Conservation (phyloP, 2,888 invertebrate species). For the Seira ritae region DNA sequence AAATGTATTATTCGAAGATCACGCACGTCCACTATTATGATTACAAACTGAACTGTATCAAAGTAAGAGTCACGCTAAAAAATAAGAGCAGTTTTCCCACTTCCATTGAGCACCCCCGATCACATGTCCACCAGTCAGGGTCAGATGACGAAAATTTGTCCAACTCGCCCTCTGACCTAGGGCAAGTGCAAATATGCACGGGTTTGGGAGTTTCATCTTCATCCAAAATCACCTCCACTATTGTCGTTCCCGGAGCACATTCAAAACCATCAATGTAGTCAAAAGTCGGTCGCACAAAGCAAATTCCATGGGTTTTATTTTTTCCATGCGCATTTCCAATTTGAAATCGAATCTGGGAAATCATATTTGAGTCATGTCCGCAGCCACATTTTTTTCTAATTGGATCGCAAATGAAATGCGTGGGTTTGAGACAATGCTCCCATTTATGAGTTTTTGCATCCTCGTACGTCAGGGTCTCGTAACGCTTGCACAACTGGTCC, state of each 20-base stretch:
- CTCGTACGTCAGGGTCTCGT: not conserved
- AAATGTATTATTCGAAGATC: too few species aligned
- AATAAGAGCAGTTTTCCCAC: too few species aligned
- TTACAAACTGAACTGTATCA: too few species aligned
- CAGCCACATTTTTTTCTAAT: constrained; percentile 6
- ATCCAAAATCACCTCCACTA: not conserved
- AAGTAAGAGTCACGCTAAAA: too few species aligned
- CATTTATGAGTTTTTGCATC: not conserved
- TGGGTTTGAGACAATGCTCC: constrained; percentile 21
- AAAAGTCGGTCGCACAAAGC: constrained; percentile 34
- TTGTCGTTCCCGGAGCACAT: constrained; percentile 11
- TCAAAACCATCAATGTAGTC: constrained; percentile 19
- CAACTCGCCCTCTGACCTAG: not conserved
- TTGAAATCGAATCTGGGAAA: constrained; percentile 21
- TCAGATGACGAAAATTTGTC: constrained; percentile 22
- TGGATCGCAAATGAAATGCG: constrained; percentile 28
- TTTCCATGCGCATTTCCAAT: constrained; percentile 14
- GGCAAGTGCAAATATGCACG: constrained; percentile 19
- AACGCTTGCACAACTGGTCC: constrained; percentile 24
- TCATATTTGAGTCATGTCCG: not conserved
- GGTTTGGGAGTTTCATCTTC: constrained; percentile 9
- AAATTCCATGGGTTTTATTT: not conserved
- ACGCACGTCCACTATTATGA: too few species aligned
- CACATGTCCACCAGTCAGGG: constrained; percentile 37
- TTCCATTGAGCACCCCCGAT: not conserved